Base-by-base conservation (phyloP, 1,140 invertebrate species). In the Zaprionus tsacasi region DNA sequence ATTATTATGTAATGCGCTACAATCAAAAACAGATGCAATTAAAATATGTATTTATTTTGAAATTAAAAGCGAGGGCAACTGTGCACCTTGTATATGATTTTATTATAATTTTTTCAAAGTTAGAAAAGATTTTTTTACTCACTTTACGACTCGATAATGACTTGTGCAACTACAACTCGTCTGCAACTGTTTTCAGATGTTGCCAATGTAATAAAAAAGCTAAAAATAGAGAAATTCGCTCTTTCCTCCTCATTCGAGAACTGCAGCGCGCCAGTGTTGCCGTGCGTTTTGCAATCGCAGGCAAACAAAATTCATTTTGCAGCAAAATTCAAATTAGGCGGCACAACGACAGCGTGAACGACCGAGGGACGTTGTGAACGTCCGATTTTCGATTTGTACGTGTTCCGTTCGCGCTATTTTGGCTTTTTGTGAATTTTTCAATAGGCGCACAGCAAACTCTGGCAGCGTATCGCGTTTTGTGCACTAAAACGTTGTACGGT, bases 341-440 rank as follows among this genome's bases (percentile, higher is more conserved):
- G 65, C 71, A 45, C 6, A 60, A 33, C 35, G 40, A n/a, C n/a
- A n/a, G 40, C n/a, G 59, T 59, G 76, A 78, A 66, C 73, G 68
- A 59, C 59, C 66, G 65, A 65, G 70, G 65, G 52, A 78, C 76
- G 68, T 65, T 75, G 72, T 75, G 70, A 78, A 79, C 78, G 76
- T 58, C 67, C 68, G 63, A 67, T 78, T 74, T 76, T 74, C 77
- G 77, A 87, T 83, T 87, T 82, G 68, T 87, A 72, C 86, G 85
- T 66, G 63, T 88, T 89, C 78, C 81, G 75, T 78, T 78, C 75
- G 85, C 85, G 86, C 85, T 89, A 88, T 88, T 88, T 88, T 88
- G 83, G 85, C 85, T 78, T 89, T 89, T 90, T 89, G 85, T 89
- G 86, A 90, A 89, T 90, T 89, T 89, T 81, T 81, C 27, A 89